Base-by-base conservation (phyloP, 2,797 vertebrate genomes). In the Heliangelus exortis region DNA sequence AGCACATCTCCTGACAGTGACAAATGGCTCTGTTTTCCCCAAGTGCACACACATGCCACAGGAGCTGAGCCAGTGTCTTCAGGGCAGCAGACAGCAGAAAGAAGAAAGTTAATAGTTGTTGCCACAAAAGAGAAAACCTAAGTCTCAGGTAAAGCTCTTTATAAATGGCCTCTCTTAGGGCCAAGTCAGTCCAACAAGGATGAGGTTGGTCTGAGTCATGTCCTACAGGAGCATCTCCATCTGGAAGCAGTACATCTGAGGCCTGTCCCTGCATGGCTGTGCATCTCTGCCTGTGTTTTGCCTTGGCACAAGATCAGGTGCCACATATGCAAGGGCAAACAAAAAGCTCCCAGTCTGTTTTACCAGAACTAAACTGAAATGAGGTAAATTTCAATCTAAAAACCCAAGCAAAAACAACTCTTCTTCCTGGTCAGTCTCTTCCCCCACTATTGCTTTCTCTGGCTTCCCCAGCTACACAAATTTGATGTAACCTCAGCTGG, bases 1-100 rank as follows among this genome's bases (percentile, higher is more conserved):
- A 89, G 97, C 95, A 87, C 31, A 34, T 97, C 96, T 97, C 94
- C 81, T 92, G 97, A 96, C 90, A 92, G 80, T 97, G 97, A 98
- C 59, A 34, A 93, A 97, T 97, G 96, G 57, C 72, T 92, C 80
- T 45, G 45, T 75, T 81, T 87, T 68, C 80, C 65, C 84, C 8
- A 14, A 63, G 92, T 55, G 71, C 69, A 53, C 91, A 33, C 65
- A 33, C 65, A 53, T 93, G 84, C 96, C 78, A 41, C 72, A 90
- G 74, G 91, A 96, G 55, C 69, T 65, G 84, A 95, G 93, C 77
- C 63, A 53, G 63, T 78, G 85, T 92, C 96, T 94, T 92, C 48
- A 11, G 92, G 94, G 81, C 63, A 83, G 82, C 48, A 59, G 55
- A 59, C 83, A 68, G 72, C 79, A 89, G 72, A 87, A 96, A 84